A percentile compares a stretch with the other conserved stretches of the same genome.
These are phyloP conservation scores for Halisarca cf. caerulea DNA, from an alignment of 37 sponge, comb jelly and placozoan species.

Conservation along the genomic window DNA sequence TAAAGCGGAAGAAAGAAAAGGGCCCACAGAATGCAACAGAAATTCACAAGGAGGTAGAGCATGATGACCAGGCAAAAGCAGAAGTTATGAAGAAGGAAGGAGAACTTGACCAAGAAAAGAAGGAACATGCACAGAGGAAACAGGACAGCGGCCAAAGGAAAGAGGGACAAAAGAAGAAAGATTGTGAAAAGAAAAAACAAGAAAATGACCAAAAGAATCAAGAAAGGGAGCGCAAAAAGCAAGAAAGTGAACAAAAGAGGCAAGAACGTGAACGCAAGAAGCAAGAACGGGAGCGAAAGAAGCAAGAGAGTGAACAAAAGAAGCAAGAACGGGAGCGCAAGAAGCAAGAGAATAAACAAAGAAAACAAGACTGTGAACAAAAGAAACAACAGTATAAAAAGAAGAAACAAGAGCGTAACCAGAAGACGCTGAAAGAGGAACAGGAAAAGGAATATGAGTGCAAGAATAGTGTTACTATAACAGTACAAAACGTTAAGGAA, in stretches of 20 bases:
- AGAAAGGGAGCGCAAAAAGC: slow-evolving; percentile 24
- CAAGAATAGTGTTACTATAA: no score
- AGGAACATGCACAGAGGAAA: not conserved
- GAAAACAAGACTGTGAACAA: not conserved
- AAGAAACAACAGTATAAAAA: not conserved
- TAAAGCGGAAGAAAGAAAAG: no score
- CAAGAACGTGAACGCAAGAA: slow-evolving; percentile 16
- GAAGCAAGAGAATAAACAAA: not conserved
- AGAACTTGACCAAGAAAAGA: not conserved
- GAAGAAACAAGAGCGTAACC: slow-evolving; percentile 1
- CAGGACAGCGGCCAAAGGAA: not conserved
- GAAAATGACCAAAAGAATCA: slow-evolving; percentile 8
- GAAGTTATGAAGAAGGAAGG: no score
- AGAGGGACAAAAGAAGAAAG: not conserved
- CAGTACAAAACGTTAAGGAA: no score
- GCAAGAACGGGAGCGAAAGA: not conserved
- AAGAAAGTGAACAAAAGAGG: slow-evolving; percentile 8
- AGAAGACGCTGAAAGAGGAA: not conserved
- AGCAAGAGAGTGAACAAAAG: not conserved
- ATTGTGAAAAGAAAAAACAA: not conserved
- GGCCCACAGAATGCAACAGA: no score
- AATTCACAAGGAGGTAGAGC: no score
- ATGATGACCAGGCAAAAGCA: no score
- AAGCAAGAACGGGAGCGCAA: slow-evolving; percentile 6
- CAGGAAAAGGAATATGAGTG: no score